Base-by-base conservation (phyloP, 2,888 invertebrate species). In the Mesorhabditis belari region DNA sequence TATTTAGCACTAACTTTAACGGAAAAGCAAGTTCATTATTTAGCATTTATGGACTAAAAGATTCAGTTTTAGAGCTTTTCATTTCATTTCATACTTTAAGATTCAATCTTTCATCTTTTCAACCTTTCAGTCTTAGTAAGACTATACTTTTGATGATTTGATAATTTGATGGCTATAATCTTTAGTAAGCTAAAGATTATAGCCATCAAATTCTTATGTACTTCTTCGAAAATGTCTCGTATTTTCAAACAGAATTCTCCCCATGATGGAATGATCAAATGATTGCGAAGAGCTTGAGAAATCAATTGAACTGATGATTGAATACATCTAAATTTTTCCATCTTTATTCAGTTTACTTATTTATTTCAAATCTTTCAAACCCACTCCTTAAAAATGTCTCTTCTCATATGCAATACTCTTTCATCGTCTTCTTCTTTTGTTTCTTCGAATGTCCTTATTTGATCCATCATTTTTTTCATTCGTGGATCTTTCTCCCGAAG, bases 221-320 rank as follows among this genome's bases (percentile, higher is more conserved):
- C 75, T 58, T 75, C 70, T 12, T 74, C 72, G 58, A 69, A 78
- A 23, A 95, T 90, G 70, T 92, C 90, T 81, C 92, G 91, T 63
- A 96, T 88, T 80, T 91, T 88, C 81, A 90, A 89, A 29, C 89
- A 89, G 82, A 96, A 95, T 62, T 89, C 88, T 60, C 87, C 86
- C 82, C 92, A 93, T 81, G 93, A 93, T 4, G 95, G 95, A 75
- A 96, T 91, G 65, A 95, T 89, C 80, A 95, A 92, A 82, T 94
- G 91, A 51, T 74, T 77, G n/a, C 77, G 71, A 19, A 78, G 66
- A 6, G 78, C 75, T 19, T 72, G 71, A 2, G 72, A 69, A 23
- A 78, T 69, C 19, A 79, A 66, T 17, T 68, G 62, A 49, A 78
- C 72, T 44, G 69, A 69, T 17, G 75, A 75, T 52, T 65, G 67